Evolutionary conservation across 2,888 invertebrate species (phyloP).

Genomic region (Campopleginae sp.): DNA sequence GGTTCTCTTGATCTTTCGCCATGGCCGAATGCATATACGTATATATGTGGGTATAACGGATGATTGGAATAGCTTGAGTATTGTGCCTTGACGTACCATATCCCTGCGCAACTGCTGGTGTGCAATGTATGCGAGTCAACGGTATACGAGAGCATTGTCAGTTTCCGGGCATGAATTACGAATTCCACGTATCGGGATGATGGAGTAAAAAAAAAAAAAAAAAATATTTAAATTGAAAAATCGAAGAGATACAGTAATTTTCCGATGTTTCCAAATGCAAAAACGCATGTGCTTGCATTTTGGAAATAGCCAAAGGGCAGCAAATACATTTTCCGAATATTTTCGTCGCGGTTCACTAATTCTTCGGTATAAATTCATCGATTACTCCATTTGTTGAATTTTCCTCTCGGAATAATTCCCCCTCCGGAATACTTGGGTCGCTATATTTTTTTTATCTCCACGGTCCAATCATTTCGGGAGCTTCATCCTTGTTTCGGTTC

Average conservation of each 20-base stretch:
- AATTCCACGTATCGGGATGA: not conserved
- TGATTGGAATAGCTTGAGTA: slow-evolving; percentile 41
- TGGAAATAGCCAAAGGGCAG: not conserved
- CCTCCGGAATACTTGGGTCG: not conserved
- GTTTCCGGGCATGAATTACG: slow-evolving; percentile 5
- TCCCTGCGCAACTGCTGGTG: slow-evolving; percentile 14
- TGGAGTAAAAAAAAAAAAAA: not conserved
- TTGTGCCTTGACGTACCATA: slow-evolving; percentile 9
- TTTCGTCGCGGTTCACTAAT: not conserved
- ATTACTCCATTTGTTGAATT: not conserved
- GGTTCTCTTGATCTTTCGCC: slow-evolving; percentile 6
- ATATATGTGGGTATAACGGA: slow-evolving; percentile 5
- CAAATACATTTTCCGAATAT: not conserved
- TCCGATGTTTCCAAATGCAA: not conserved
- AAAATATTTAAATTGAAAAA: not conserved
- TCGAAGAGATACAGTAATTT: not conserved
- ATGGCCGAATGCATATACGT: not conserved
- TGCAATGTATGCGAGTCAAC: slow-evolving; percentile 40
- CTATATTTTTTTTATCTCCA: slow-evolving; percentile 8
- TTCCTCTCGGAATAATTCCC: not conserved
- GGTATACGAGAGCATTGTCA: slow-evolving; percentile 40
- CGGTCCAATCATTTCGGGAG: slow-evolving; percentile 40
- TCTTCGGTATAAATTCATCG: not conserved
- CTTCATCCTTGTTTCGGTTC: not conserved
- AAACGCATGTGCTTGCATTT: not conserved